These are phyloP conservation scores for Ctenomys sociabilis DNA, from an alignment of 2,113 vertebrate genomes.

Conservation along the genomic window DNA sequence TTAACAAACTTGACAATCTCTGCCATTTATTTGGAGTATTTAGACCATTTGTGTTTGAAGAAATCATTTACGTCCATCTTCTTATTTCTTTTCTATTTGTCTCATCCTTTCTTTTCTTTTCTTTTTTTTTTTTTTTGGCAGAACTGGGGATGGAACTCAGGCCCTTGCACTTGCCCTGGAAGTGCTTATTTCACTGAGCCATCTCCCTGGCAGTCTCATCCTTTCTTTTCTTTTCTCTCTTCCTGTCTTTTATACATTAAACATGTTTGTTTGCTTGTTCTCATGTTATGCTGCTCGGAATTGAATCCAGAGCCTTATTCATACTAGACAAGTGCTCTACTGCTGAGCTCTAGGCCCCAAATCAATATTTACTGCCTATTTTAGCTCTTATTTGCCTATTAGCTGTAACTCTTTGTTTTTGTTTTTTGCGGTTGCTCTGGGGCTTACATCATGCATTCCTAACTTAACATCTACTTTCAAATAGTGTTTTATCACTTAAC, in stretches of 20 bases:
- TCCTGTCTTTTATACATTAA: not conserved
- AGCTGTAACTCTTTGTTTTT: not conserved
- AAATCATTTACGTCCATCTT: constrained; percentile 47
- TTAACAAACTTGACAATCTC: constrained; percentile 48
- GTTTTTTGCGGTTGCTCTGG: constrained; percentile 2
- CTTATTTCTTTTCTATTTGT: constrained; percentile 37
- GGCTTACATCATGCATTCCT: constrained; percentile 27
- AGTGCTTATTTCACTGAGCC: too few species aligned
- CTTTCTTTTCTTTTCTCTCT: constrained; percentile 7
- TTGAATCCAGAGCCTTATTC: not conserved
- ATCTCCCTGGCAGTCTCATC: not conserved
- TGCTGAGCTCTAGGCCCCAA: not conserved
- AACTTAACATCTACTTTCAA: constrained; percentile 13
- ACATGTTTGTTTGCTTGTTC: not conserved
- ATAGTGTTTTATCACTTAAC: constrained; percentile 24
- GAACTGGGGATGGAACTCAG: too few species aligned
- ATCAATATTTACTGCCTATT: not conserved
- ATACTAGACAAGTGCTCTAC: not conserved
- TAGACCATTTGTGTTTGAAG: constrained; percentile 11
- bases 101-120: not conserved
- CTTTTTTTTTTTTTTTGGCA: too few species aligned
- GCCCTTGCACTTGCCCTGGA: too few species aligned
- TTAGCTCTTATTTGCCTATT: constrained; percentile 28
- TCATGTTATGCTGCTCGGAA: not conserved
- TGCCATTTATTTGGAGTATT: constrained; percentile 3